Base-by-base conservation (phyloP, 2,888 invertebrate genomes). In the Eristalinus aeneus region DNA sequence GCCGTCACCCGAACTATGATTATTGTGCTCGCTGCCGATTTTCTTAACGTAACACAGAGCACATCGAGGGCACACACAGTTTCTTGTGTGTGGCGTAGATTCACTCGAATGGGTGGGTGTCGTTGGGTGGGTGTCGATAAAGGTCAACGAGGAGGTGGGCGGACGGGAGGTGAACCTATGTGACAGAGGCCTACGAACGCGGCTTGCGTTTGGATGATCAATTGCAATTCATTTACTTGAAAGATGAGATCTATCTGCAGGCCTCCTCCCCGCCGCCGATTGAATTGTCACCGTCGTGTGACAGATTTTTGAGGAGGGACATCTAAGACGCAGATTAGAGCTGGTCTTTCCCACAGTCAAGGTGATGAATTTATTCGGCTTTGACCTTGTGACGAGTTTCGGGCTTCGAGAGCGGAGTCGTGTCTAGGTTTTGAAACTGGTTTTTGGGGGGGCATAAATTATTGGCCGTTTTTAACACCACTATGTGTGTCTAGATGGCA, bases 141-240 rank as follows among this genome's bases (percentile, higher is more conserved):
- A 56, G 23, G 56, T 56, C 23, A 56, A 10, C 16, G 5, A 9
- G 5, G 12, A 23, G 23, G 23, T 22, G 12, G 53, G 53, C n/a
- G 53, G 10, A 5, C 23, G 8, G 64, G n/a, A n/a, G n/a, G 73
- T 74, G 73, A 64, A 54, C 34, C 20, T 16, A 46, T 46, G 46
- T 46, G 46, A 46, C 20, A 65, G 67, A 54, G 53, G 16, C 16
- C 2, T 12, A n/a, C 23, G n/a, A n/a, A 31, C 20, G 54, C 16
- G 67, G 67, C 71, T 79, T 61, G 73, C 61, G 79, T 73, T 16
- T 61, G 53, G 72, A 67, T 71, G 76, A 82, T 82, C 71, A 82
- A 82, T 82, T 82, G 71, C 64, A 82, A 72, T 81, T 76, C 46
- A 75, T 74, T 81, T 69, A 74, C 68, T 63, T 68, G 63, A 32